phyloP scores from a whole-genome alignment of 2,888 invertebrate genomes.

The Drosophila paranaensis region DNA sequence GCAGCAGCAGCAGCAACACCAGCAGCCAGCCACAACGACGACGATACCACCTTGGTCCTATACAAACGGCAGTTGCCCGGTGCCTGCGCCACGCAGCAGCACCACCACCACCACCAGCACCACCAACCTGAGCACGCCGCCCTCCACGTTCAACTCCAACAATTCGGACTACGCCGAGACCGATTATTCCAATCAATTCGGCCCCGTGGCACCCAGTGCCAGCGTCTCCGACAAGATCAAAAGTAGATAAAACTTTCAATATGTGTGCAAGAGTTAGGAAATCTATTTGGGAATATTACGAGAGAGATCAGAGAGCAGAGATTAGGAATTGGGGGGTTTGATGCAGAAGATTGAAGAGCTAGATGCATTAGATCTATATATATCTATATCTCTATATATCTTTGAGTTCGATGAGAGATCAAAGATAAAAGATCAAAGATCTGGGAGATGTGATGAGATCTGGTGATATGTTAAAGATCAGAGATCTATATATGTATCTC shows the following conservation, averaged over 20 bases:
- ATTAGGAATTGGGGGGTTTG: neutral
- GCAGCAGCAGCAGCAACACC: conserved; percentile 41
- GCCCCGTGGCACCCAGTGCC: conserved; percentile 66
- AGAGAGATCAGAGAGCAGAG: neutral
- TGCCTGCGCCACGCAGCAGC: conserved; percentile 60
- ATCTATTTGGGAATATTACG: neutral
- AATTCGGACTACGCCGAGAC: conserved; percentile 70
- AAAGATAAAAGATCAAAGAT: too few relatives aligned
- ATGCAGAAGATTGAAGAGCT: neutral
- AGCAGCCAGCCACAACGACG: conserved; percentile 43
- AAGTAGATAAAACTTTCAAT: conserved; percentile 71
- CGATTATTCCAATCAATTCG: conserved; percentile 66
- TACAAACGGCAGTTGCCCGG: conserved; percentile 43
- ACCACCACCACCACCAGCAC: conserved; percentile 32
- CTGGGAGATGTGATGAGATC: too few relatives aligned
- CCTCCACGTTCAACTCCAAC: conserved; percentile 60
- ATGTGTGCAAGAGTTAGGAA: neutral
- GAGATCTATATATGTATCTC: too few relatives aligned
- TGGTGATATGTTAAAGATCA: neutral
- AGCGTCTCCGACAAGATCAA: conserved; percentile 83
- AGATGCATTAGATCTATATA: too few relatives aligned
- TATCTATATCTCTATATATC: too few relatives aligned
- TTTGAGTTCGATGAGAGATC: too few relatives aligned
- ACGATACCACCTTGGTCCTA: conserved; percentile 69
- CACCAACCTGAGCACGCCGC: conserved; percentile 65